Evolutionary conservation across 1,140 invertebrate species (phyloP), one percentile per base, ranked within the genome.

Genomic region (Anagrus nilaparvatae): DNA sequence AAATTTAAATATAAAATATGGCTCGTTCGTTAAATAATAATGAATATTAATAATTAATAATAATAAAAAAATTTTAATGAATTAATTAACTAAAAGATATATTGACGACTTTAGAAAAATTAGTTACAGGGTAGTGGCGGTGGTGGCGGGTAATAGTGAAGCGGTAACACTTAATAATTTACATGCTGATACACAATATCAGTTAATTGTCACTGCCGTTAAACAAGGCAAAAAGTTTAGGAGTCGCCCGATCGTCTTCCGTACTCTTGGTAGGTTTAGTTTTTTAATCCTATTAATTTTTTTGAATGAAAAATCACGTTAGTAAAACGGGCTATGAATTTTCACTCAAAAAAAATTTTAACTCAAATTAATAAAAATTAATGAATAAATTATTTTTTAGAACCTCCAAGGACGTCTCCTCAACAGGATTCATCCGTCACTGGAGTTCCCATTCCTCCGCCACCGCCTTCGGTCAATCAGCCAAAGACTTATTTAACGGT

Each of bases 51-150:
- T n/a, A n/a, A n/a, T n/a, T n/a, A n/a, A n/a, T n/a, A n/a, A n/a
- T n/a, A n/a, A n/a, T n/a, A n/a, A n/a, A n/a, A n/a, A n/a, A n/a
- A n/a, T n/a, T n/a, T n/a, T n/a, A n/a, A n/a, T n/a, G n/a, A n/a
- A n/a, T n/a, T n/a, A n/a, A n/a, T n/a, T n/a, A n/a, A n/a, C n/a
- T n/a, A n/a, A n/a, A n/a, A n/a, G n/a, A n/a, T n/a, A n/a, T n/a
- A n/a, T n/a, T n/a, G n/a, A n/a, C n/a, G n/a, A n/a, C n/a, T n/a
- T n/a, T n/a, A n/a, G n/a, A n/a, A n/a, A n/a, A n/a, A 71, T 80
- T 80, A 87, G 85, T 87, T 88, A 86, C 83, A 87, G 84, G 77
- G 82, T 87, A 73, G 82, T 87, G 65, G 75, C 82, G 70, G 77
- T 85, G 59, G 84, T 87, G 58, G 85, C 84, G 46, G 84, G 83